Evolutionary conservation across 2,888 invertebrate species (phyloP).

Genomic region (Chrysomela aeneicollis): DNA sequence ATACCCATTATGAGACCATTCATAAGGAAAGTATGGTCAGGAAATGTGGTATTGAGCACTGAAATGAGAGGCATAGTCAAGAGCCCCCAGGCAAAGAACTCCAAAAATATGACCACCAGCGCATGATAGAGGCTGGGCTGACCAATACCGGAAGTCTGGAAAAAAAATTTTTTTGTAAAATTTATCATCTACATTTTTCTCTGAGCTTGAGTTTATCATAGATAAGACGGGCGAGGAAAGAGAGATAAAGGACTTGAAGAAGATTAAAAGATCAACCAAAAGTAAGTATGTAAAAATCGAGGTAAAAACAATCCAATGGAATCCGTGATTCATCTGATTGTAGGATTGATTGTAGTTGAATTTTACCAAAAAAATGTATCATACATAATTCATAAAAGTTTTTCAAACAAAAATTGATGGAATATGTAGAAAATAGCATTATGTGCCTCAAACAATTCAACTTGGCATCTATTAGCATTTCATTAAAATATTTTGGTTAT

Average conservation of each 20-base stretch:
- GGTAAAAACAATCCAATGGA: neutral
- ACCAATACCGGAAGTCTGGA: constrained; percentile 85
- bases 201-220: neutral
- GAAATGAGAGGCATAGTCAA: constrained; percentile 97
- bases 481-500: too few species aligned
- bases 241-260: neutral
- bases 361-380: too few species aligned
- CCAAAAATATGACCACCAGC: constrained; percentile 97
- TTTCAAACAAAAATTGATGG: too few species aligned
- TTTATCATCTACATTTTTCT: neutral
- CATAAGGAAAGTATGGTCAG: constrained; percentile 98
- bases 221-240: neutral
- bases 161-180: constrained; percentile 42
- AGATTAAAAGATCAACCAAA: neutral
- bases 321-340: neutral
- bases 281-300: too few species aligned
- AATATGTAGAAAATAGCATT: too few species aligned
- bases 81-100: constrained; percentile 99
- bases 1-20: constrained; percentile 98
- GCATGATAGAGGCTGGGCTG: constrained; percentile 98
- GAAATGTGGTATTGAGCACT: constrained; percentile 95
- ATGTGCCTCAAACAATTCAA: too few species aligned
- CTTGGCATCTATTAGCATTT: too few species aligned
- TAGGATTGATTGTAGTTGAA: too few species aligned
- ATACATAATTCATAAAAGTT: too few species aligned